These are phyloP conservation scores for Salpingus planirostris DNA, from an alignment of 2,888 invertebrate genomes.

Conservation along the genomic window DNA sequence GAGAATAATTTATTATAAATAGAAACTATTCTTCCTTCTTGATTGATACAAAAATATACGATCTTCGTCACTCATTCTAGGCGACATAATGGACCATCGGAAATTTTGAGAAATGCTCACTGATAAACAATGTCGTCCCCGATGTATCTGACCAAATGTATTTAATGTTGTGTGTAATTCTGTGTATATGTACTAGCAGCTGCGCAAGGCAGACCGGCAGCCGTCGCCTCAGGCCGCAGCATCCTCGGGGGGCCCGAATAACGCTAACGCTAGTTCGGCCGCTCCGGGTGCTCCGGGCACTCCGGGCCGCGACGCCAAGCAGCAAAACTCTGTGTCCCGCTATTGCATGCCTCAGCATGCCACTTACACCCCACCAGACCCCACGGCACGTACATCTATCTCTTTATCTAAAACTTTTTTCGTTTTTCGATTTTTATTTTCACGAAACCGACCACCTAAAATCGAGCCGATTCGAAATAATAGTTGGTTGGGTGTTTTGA, in stretches of 20 bases:
- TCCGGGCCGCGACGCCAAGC: constrained; percentile 40
- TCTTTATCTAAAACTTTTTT: constrained; percentile 26
- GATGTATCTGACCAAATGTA: no score
- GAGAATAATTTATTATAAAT: no score
- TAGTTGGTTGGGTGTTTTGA: no score
- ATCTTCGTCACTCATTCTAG: no score
- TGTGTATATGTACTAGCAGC: constrained; percentile 43
- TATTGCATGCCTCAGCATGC: constrained; percentile 55
- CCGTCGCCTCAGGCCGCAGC: constrained; percentile 26
- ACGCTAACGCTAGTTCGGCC: constrained; percentile 28
- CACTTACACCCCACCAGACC: constrained; percentile 51
- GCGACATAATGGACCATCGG: no score
- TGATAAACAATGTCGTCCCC: no score
- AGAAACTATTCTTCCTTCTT: no score
- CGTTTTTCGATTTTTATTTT: no score
- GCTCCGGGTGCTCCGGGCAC: constrained; percentile 38
- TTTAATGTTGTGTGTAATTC: constrained; percentile 41
- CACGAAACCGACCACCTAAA: no score
- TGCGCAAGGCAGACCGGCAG: constrained; percentile 43
- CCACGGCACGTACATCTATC: constrained; percentile 50
- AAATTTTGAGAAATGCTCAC: no score
- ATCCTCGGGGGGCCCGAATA: constrained; percentile 17
- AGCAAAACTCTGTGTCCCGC: constrained; percentile 46
- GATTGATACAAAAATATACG: no score
- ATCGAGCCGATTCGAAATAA: no score